A percentile compares a stretch with the other conserved stretches of the same genome.
Evolutionary conservation across 2,888 invertebrate species (phyloP).

Genomic region (Halictus ligatus): DNA sequence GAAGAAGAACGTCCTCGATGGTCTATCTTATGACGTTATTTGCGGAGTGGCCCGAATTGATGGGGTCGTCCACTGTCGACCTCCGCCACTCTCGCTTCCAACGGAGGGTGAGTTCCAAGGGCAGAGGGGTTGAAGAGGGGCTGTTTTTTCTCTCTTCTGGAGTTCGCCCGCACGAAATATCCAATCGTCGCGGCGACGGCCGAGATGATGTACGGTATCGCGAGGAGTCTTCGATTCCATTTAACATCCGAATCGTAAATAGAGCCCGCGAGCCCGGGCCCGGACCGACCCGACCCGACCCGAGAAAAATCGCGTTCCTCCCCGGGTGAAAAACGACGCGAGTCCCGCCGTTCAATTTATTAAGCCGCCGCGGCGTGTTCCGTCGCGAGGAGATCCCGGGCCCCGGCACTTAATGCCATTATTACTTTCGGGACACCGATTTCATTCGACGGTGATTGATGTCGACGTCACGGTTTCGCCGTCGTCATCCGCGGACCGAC

Average conservation of each 20-base stretch:
- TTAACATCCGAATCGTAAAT: conserved; percentile 63
- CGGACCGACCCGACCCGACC: too few species aligned
- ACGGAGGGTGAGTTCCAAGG: conserved; percentile 14
- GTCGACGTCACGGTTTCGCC: conserved; percentile 35
- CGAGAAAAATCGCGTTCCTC: conserved; percentile 37
- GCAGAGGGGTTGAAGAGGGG: too few species aligned
- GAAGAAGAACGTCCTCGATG: conserved; percentile 69
- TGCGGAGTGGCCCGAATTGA: conserved; percentile 73
- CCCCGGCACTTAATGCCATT: conserved; percentile 47
- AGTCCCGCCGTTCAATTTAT: conserved; percentile 37
- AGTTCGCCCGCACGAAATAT: conserved; percentile 52
- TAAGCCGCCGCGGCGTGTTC: conserved; percentile 39
- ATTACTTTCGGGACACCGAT: conserved; percentile 46
- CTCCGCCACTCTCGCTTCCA: conserved; percentile 24
- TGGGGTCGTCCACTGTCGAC: conserved; percentile 65
- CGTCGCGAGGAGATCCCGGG: conserved; percentile 28
- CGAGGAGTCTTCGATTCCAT: conserved; percentile 61
- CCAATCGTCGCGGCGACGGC: conserved; percentile 36
- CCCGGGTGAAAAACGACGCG: conserved; percentile 49
- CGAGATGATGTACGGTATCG: conserved; percentile 46
- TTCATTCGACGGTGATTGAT: conserved; percentile 54
- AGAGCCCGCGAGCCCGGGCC: too few species aligned
- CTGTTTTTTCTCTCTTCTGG: conserved; percentile 26
- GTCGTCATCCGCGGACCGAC: conserved; percentile 32
- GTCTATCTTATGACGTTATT: conserved; percentile 77